phyloP scores from a whole-genome alignment of 2,113 vertebrate species.

The Recurvirostra avosetta region DNA sequence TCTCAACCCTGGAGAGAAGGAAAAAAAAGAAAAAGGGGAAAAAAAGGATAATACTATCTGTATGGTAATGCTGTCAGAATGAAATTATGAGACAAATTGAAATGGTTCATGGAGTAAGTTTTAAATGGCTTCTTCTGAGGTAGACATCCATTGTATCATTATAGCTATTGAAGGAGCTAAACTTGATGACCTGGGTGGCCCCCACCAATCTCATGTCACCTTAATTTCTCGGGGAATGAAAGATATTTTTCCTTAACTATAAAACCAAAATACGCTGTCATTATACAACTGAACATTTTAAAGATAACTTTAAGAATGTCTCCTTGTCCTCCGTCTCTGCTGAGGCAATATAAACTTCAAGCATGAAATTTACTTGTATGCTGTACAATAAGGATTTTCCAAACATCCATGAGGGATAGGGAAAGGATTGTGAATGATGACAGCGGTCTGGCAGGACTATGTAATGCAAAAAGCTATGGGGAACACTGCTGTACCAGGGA shows the following conservation, averaged over 20 bases:
- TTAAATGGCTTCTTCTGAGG: neutral
- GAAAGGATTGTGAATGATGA: neutral
- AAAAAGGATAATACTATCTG: neutral
- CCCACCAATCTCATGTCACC: neutral
- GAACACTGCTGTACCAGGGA: neutral
- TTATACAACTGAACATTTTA: neutral
- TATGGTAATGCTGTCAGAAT: neutral
- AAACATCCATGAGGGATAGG: neutral
- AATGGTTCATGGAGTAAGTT: neutral
- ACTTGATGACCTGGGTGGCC: neutral
- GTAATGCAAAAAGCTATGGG: neutral
- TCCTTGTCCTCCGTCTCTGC: neutral
- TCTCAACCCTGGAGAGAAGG: neutral
- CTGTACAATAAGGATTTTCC: neutral
- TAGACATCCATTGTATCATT: neutral
- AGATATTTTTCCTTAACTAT: neutral
- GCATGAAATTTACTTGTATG: neutral
- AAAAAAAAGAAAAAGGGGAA: too few relatives aligned
- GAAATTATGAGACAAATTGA: neutral
- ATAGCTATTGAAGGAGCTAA: neutral
- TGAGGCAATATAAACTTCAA: neutral
- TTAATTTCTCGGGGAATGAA: neutral
- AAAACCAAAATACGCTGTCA: neutral
- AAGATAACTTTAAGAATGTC: neutral
- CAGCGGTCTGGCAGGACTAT: neutral